phyloP scores from a whole-genome alignment of 2,888 invertebrate species.

The Heteromyza rotundicornis region DNA sequence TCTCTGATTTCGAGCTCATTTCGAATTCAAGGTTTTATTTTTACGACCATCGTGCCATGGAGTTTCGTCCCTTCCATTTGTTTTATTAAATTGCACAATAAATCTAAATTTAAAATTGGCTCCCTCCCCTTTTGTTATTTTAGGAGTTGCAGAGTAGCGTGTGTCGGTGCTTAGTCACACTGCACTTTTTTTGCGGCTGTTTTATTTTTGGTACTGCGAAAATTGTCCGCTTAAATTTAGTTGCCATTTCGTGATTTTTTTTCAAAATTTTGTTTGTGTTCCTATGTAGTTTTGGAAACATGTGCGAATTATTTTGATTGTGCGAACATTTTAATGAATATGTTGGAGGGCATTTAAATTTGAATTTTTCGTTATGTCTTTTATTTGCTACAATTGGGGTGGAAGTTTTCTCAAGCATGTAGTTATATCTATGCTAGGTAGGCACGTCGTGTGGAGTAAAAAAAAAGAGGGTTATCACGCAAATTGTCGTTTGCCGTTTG shows the following conservation, averaged over 20 bases:
- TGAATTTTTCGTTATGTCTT: too few relatives aligned
- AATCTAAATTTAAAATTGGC: slow-evolving; percentile 19
- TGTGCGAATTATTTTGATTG: slow-evolving; percentile 4
- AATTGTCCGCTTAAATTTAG: not conserved
- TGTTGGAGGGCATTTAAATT: not conserved
- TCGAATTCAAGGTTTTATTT: slow-evolving; percentile 35
- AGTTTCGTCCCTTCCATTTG: slow-evolving; percentile 27
- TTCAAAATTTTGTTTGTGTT: not conserved
- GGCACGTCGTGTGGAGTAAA: too few relatives aligned
- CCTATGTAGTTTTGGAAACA: not conserved
- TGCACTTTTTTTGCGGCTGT: not conserved
- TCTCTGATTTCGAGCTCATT: slow-evolving; percentile 35
- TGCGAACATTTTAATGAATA: too few relatives aligned
- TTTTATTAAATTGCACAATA: slow-evolving; percentile 32
- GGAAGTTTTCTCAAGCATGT: too few relatives aligned
- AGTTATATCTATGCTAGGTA: too few relatives aligned
- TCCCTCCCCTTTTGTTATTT: not conserved
- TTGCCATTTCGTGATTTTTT: slow-evolving; percentile 1
- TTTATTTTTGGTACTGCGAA: not conserved
- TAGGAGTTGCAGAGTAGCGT: too few relatives aligned
- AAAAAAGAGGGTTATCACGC: too few relatives aligned
- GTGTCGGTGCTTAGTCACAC: not conserved
- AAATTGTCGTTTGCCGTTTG: too few relatives aligned
- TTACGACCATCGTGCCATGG: slow-evolving; percentile 21
- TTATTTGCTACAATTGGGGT: too few relatives aligned